Percentiles rank a stretch among this genome's conserved stretches.
Conservation (phyloP, 1,140 invertebrate species). For the Grapholita molesta region DNA sequence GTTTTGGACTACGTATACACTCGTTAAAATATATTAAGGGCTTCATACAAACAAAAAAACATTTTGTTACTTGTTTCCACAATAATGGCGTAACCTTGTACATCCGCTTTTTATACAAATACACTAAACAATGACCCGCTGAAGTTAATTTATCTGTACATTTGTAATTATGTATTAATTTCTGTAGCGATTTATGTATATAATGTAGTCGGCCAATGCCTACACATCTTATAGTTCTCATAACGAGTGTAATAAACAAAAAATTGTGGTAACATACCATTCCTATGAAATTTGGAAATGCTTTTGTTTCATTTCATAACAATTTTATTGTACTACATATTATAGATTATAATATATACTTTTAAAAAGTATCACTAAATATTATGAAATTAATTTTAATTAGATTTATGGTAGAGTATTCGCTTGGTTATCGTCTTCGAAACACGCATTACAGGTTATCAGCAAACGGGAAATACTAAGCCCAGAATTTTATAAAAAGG, state of each 20-base stretch:
- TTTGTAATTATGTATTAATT: too few relatives aligned
- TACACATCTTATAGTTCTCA: neutral
- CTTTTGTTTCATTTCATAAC: neutral
- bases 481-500: too few relatives aligned
- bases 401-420: conserved; percentile 2
- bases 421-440: neutral
- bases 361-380: conserved; percentile 17
- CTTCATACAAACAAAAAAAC: neutral
- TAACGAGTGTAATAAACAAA: neutral
- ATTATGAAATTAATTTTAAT: neutral
- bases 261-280: conserved; percentile 11
- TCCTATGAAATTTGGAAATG: conserved; percentile 3
- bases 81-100: too few relatives aligned
- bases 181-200: too few relatives aligned
- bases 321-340: neutral
- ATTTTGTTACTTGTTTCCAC: neutral
- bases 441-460: neutral
- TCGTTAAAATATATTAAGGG: neutral
- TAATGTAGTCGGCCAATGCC: neutral
- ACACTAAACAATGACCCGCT: too few relatives aligned
- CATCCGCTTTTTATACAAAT: too few relatives aligned
- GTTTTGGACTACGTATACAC: neutral
- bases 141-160: too few relatives aligned
- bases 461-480: neutral
- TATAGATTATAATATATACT: conserved; percentile 14